Percentiles rank a stretch among this genome's conserved stretches.
Conservation (phyloP, 2,888 invertebrate genomes). For the Allolobophora icterica region DNA sequence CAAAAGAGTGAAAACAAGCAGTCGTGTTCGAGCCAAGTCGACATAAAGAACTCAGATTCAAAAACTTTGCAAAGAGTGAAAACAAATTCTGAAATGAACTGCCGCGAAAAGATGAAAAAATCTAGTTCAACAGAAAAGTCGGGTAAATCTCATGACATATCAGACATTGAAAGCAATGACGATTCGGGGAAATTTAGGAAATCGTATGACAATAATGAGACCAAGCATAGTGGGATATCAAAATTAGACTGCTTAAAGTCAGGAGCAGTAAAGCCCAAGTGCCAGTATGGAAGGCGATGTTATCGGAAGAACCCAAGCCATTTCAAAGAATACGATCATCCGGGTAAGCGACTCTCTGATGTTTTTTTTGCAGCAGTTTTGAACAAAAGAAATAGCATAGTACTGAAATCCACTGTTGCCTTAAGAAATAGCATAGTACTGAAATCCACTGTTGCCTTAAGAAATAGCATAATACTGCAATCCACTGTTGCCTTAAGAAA, state of each 20-base stretch:
- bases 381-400: no score
- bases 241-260: neutral
- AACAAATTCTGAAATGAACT: neutral
- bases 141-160: slow-evolving; percentile 41
- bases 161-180: slow-evolving; percentile 50
- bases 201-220: neutral
- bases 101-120: neutral
- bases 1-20: neutral
- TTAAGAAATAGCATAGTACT: no score
- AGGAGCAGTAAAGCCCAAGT: slow-evolving; percentile 62
- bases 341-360: slow-evolving; percentile 54
- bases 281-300: slow-evolving; percentile 80
- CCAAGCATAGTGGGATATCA: neutral
- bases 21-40: neutral
- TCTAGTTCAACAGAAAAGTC: neutral
- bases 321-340: slow-evolving; percentile 80
- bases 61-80: neutral
- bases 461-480: no score
- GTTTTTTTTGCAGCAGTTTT: neutral
- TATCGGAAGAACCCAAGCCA: slow-evolving; percentile 85
- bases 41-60: neutral
- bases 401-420: neutral
- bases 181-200: slow-evolving; percentile 40
- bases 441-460: neutral
- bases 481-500: neutral